Conservation (phyloP, 2,113 vertebrate genomes). For the Equus przewalskii region DNA sequence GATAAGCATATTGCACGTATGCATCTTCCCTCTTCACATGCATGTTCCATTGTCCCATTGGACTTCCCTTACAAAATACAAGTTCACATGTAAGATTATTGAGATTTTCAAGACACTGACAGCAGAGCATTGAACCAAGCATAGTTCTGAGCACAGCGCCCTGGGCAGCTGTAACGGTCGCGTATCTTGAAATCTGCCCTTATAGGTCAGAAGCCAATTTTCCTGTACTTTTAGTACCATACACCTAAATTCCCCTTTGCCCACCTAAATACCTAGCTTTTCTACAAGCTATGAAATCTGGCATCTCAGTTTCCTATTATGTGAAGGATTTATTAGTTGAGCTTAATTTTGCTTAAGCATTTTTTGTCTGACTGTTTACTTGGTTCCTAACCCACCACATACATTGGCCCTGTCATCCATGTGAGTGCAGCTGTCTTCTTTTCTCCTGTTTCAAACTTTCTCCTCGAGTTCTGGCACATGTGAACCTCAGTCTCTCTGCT, state of each 20-base stretch:
- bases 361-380: background rate
- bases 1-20: background rate
- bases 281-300: background rate
- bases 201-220: background rate
- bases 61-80: background rate
- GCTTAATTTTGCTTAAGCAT: background rate
- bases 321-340: conserved; percentile 30
- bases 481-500: background rate
- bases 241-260: background rate
- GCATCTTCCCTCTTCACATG: background rate
- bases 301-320: background rate
- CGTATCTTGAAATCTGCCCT: background rate
- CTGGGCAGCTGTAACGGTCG: background rate
- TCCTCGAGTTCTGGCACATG: background rate
- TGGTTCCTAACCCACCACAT: background rate
- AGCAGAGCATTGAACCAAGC: background rate
- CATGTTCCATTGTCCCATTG: too few species aligned
- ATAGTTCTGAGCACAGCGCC: background rate
- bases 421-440: background rate
- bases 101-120: background rate
- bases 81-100: background rate
- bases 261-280: background rate
- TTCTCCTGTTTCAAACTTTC: background rate
- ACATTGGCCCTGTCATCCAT: background rate
- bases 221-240: background rate